phyloP scores from a whole-genome alignment of 2,888 invertebrate species.

The Pheosia tremula region DNA sequence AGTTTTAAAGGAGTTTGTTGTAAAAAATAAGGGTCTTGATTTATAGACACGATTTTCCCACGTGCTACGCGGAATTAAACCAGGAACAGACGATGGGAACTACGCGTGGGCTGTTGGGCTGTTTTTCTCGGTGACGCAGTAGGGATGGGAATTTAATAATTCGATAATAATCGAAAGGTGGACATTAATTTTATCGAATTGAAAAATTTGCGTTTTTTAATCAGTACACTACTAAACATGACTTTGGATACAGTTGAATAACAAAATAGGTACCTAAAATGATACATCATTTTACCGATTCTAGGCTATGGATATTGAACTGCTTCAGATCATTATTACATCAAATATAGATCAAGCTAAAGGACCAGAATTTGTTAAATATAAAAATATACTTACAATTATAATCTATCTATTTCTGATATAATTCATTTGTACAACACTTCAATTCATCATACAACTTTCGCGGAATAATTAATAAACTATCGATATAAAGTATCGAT shows the following conservation, averaged over 20 bases:
- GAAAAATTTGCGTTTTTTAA: not conserved
- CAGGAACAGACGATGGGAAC: slow-evolving; percentile 79
- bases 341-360: no score
- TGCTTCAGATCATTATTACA: no score
- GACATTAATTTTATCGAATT: not conserved
- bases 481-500: slow-evolving; percentile 2
- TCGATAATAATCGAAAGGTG: not conserved
- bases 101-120: slow-evolving; percentile 49
- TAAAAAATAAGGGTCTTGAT: slow-evolving; percentile 61
- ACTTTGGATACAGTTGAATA: no score
- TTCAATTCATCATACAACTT: not conserved
- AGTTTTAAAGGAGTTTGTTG: slow-evolving; percentile 42
- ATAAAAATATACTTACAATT: no score
- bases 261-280: no score
- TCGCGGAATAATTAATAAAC: not conserved
- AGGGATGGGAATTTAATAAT: slow-evolving; percentile 33
- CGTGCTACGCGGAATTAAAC: slow-evolving; percentile 79
- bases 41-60: slow-evolving; percentile 77
- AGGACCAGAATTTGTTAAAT: no score
- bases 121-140: slow-evolving; percentile 56
- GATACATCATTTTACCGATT: no score
- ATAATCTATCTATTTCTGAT: no score
- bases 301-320: no score
- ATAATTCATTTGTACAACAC: no score
- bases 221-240: no score